A percentile compares a stretch with the other conserved stretches of the same genome.
phyloP scores from a whole-genome alignment of 1,140 invertebrate species.

The Lepidurus packardi region DNA sequence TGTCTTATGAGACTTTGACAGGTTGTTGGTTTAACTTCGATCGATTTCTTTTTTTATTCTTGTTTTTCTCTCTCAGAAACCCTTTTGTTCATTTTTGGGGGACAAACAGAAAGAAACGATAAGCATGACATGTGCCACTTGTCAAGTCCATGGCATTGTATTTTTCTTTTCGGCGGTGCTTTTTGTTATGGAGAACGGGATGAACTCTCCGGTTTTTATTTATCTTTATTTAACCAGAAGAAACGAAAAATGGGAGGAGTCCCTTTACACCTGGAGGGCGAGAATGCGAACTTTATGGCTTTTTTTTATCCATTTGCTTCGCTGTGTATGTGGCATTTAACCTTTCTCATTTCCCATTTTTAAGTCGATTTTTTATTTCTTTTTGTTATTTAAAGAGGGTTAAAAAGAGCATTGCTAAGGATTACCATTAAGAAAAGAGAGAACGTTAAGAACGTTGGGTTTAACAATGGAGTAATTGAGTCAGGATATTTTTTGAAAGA shows the following conservation, averaged over 20 bases:
- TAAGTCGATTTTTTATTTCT: neutral
- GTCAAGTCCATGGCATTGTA: neutral
- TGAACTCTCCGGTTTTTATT: neutral
- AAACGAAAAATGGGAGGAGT: neutral
- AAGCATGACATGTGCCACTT: constrained; percentile 4
- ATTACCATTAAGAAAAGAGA: too few relatives aligned
- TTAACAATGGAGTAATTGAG: constrained; percentile 4
- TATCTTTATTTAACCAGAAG: neutral
- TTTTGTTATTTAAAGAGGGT: neutral
- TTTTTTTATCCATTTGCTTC: neutral
- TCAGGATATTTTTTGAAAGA: neutral
- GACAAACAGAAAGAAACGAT: neutral
- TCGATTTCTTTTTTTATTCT: neutral
- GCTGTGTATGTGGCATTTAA: constrained; percentile 4
- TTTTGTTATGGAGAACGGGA: neutral
- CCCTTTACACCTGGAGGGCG: neutral
- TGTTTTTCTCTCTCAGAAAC: neutral
- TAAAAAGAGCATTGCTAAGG: too few relatives aligned
- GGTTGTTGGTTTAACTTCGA: neutral
- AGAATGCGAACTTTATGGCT: neutral
- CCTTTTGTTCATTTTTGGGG: neutral
- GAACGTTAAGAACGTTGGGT: too few relatives aligned
- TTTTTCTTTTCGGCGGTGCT: neutral
- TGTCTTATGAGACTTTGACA: neutral
- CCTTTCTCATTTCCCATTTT: neutral